phyloP scores from a whole-genome alignment of 92 coral and sea anemone species.

The Porites divaricata region DNA sequence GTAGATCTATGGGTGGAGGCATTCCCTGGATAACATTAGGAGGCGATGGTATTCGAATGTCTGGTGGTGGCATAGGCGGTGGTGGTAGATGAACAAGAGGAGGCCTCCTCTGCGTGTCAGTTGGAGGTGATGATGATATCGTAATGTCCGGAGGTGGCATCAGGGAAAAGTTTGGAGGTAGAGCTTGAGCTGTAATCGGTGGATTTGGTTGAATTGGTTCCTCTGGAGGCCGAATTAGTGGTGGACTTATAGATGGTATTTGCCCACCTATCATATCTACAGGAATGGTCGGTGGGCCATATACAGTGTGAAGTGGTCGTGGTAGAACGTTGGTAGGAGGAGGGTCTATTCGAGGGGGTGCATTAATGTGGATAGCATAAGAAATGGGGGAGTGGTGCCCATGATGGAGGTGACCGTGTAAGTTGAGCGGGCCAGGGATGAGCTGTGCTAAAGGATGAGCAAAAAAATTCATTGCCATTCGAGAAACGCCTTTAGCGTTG shows the following conservation, averaged over 20 bases:
- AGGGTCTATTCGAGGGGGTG: constrained; percentile 35
- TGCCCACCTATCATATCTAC: constrained; percentile 25
- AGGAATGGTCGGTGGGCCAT: constrained; percentile 1
- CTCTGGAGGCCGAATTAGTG: constrained; percentile 26
- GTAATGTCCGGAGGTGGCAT: constrained; percentile 40
- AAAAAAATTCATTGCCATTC: constrained; percentile 11
- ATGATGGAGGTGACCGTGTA: constrained; percentile 3
- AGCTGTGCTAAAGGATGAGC: constrained; percentile 22
- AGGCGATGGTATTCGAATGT: constrained; percentile 30
- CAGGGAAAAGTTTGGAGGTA: constrained; percentile 6
- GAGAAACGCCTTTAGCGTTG: constrained; percentile 7
- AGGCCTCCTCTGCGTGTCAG: constrained; percentile 8
- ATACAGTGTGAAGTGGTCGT: constrained; percentile 1
- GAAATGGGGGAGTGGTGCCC: constrained; percentile 35
- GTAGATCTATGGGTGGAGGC: not conserved
- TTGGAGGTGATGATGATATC: constrained; percentile 29
- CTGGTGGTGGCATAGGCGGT: constrained; percentile 13
- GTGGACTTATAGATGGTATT: constrained; percentile 19
- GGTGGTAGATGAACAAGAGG: not conserved
- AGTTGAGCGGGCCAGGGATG: not conserved
- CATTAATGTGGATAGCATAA: constrained; percentile 39
- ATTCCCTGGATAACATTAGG: not conserved
- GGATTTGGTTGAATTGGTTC: not conserved
- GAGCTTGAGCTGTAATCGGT: not conserved
- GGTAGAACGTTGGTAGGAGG: constrained; percentile 9